These are phyloP conservation scores for Drosophila cardini DNA, from an alignment of 1,140 invertebrate species.

Conservation along the genomic window DNA sequence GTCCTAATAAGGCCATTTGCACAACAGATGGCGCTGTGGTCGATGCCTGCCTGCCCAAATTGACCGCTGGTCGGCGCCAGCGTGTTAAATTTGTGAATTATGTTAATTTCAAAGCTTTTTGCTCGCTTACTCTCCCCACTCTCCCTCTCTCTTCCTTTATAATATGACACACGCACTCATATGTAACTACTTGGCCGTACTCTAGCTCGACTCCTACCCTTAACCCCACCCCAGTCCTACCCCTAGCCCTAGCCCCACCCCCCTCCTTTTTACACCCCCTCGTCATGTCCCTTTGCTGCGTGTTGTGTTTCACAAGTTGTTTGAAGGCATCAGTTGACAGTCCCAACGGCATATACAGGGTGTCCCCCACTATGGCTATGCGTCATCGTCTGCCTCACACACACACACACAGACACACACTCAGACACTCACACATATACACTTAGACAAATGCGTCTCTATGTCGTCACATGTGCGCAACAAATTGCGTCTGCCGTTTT, in stretches of 20 bases:
- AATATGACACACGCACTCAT: constrained; percentile 21
- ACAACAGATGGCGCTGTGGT: constrained; percentile 56
- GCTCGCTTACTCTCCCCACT: constrained; percentile 1
- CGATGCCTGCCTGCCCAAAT: constrained; percentile 5
- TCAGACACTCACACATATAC: constrained; percentile 12
- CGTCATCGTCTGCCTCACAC: constrained; percentile 39
- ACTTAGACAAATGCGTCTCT: constrained; percentile 25
- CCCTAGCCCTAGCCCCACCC: background rate
- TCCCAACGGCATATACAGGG: constrained; percentile 56
- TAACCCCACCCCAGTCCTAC: too few species aligned
- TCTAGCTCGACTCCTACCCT: too few species aligned
- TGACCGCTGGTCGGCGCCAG: constrained; percentile 60
- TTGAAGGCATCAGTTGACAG: constrained; percentile 54
- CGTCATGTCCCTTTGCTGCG: constrained; percentile 23
- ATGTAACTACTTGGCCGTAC: constrained; percentile 43
- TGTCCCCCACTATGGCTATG: constrained; percentile 38
- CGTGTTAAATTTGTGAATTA: constrained; percentile 79
- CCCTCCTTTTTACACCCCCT: constrained; percentile 2
- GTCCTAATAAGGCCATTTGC: constrained; percentile 57
- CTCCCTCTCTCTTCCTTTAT: background rate
- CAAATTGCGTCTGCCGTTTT: constrained; percentile 80
- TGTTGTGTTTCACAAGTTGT: constrained; percentile 72
- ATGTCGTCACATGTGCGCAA: constrained; percentile 74
- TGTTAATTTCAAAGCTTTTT: constrained; percentile 61
- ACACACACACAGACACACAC: constrained; percentile 25